Conservation (phyloP, 2,113 vertebrate species). For the Calonectris borealis region DNA sequence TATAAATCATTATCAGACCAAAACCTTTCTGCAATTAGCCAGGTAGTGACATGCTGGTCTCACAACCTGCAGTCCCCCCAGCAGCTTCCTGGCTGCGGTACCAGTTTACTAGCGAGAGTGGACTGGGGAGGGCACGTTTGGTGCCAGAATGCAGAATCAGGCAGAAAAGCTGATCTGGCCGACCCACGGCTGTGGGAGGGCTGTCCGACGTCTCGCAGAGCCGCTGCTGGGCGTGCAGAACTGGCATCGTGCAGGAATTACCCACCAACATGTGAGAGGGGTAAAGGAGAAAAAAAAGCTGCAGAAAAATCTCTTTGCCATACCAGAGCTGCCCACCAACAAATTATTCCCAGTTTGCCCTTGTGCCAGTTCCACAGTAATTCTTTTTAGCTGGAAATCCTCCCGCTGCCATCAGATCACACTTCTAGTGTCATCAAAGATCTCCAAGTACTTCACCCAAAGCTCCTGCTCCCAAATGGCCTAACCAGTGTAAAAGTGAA, state of each 20-base stretch:
- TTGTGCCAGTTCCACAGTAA: background rate
- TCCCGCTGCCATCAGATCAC: background rate
- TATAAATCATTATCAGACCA: background rate
- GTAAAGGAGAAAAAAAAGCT: background rate
- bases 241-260: background rate
- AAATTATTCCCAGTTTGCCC: background rate
- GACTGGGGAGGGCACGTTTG: rapidly evolving
- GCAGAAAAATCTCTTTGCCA: background rate
- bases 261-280: rapidly evolving
- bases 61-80: background rate
- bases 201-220: background rate
- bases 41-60: background rate
- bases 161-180: background rate
- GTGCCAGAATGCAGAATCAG: background rate
- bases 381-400: background rate
- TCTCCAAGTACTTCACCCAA: background rate
- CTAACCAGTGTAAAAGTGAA: background rate
- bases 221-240: background rate
- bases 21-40: background rate
- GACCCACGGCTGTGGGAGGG: background rate
- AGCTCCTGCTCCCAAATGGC: background rate
- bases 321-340: background rate
- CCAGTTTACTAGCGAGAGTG: background rate
- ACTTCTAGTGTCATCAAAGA: background rate
- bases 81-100: background rate